A percentile compares a stretch with the other conserved stretches of the same genome.
Conservation (phyloP, 2,888 invertebrate genomes). For the Drosophila formosana region DNA sequence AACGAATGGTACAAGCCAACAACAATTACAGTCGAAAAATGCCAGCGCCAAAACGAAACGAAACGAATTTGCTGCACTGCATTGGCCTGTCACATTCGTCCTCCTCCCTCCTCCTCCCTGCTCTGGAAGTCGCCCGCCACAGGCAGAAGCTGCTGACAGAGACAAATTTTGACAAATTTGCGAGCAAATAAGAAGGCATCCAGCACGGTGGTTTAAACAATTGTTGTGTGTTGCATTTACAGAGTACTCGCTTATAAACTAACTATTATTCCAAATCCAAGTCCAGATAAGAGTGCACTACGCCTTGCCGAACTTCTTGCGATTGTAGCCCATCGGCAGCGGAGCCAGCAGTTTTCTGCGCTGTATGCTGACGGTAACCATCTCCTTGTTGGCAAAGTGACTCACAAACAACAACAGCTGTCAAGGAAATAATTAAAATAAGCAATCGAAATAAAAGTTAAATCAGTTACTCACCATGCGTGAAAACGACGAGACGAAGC, state of each 20-base stretch:
- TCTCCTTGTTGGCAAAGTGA: conserved; percentile 89
- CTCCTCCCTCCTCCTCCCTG: too few species aligned
- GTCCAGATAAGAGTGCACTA: conserved; percentile 38
- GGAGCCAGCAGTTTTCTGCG: conserved; percentile 89
- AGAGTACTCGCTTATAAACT: conserved; percentile 3
- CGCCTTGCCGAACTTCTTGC: conserved; percentile 88
- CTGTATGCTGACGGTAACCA: conserved; percentile 91
- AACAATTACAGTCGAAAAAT: conserved; percentile 62
- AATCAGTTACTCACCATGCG: background rate
- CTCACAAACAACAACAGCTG: conserved; percentile 92
- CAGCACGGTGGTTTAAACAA: conserved; percentile 6
- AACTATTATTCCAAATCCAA: background rate
- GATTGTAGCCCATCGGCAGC: conserved; percentile 89
- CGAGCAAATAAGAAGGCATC: background rate
- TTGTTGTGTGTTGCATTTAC: conserved; percentile 16
- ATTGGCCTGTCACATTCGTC: conserved; percentile 54
- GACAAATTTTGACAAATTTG: conserved; percentile 66
- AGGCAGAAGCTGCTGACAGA: conserved; percentile 34
- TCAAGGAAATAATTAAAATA: conserved; percentile 10
- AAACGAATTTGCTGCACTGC: conserved; percentile 61
- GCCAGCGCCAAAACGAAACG: conserved; percentile 74
- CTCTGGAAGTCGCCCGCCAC: background rate
- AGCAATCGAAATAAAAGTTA: background rate
- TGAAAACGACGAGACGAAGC: background rate
- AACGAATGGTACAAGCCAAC: conserved; percentile 49